These are phyloP conservation scores for Philereme transversata DNA, from an alignment of 2,888 invertebrate species.

Conservation along the genomic window DNA sequence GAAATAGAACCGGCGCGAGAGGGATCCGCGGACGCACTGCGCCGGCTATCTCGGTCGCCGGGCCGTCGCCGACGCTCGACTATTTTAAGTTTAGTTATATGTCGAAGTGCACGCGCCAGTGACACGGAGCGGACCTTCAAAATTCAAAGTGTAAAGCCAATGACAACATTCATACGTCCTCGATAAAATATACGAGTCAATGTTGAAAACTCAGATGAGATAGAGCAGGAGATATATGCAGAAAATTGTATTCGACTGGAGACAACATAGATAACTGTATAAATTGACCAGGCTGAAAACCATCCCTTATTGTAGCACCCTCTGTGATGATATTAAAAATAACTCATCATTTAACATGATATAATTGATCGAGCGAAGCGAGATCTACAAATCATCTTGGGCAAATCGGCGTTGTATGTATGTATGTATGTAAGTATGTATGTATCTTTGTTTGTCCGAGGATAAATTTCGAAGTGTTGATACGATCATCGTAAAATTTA, in stretches of 20 bases:
- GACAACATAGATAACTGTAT: neutral
- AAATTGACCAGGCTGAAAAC: constrained; percentile 43
- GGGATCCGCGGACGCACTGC: constrained; percentile 78
- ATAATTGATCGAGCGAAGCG: no score
- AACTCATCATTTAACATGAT: no score
- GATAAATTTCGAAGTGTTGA: no score
- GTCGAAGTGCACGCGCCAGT: constrained; percentile 77
- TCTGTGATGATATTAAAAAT: no score
- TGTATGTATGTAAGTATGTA: no score
- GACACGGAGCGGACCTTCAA: constrained; percentile 74
- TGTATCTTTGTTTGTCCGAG: no score
- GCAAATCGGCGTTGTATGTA: no score
- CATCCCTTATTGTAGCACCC: no score
- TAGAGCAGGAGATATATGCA: neutral
- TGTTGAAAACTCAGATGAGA: constrained; percentile 6
- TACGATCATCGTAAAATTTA: no score
- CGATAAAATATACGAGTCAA: constrained; percentile 27
- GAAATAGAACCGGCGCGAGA: constrained; percentile 82
- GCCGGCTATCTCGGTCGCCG: constrained; percentile 81
- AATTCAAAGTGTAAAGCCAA: constrained; percentile 48
- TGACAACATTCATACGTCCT: constrained; percentile 46
- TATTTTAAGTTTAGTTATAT: constrained; percentile 82
- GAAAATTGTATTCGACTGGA: neutral
- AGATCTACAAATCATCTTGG: no score
- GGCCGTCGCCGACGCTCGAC: constrained; percentile 73